Evolutionary conservation across 2,888 invertebrate genomes (phyloP).

Genomic region (Sphaerolaimus hirsutus): DNA sequence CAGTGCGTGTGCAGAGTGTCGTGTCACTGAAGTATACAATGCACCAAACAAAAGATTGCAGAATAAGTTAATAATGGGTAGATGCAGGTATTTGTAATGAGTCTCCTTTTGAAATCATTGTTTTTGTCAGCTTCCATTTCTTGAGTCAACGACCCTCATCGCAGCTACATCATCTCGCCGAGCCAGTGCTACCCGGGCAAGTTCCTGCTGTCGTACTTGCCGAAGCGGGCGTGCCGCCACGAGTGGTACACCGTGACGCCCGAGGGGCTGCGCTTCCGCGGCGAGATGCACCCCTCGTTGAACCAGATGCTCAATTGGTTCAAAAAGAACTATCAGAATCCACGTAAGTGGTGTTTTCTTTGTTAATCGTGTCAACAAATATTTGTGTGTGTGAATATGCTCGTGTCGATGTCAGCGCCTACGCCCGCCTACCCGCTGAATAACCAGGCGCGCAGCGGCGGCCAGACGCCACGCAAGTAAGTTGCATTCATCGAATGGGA

Average conservation of each 20-base stretch:
- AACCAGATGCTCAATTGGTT: constrained; percentile 70
- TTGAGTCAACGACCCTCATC: too few species aligned
- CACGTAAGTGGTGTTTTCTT: too few species aligned
- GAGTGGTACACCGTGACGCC: constrained; percentile 74
- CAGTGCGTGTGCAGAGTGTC: too few species aligned
- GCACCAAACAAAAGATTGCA: too few species aligned
- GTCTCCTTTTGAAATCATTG: too few species aligned
- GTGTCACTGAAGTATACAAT: too few species aligned
- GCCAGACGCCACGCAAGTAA: not conserved
- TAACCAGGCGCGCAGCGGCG: not conserved
- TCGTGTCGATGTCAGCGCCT: not conserved
- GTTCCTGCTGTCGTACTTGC: constrained; percentile 75
- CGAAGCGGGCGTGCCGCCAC: constrained; percentile 55
- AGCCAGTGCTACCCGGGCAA: constrained; percentile 40
- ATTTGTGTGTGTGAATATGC: too few species aligned
- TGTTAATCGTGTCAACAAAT: too few species aligned
- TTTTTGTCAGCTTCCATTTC: too few species aligned
- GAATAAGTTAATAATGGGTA: too few species aligned
- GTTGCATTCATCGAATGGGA: not conserved
- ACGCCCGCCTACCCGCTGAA: not conserved
- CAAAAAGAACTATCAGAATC: constrained; percentile 85
- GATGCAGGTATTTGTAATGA: too few species aligned
- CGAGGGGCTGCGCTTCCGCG: constrained; percentile 71
- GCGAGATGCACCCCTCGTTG: constrained; percentile 60
- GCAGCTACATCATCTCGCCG: constrained; percentile 16